A percentile compares a stretch with the other conserved stretches of the same genome.
Evolutionary conservation across 2,888 invertebrate genomes (phyloP).

Genomic region (Drosophila ezoana): DNA sequence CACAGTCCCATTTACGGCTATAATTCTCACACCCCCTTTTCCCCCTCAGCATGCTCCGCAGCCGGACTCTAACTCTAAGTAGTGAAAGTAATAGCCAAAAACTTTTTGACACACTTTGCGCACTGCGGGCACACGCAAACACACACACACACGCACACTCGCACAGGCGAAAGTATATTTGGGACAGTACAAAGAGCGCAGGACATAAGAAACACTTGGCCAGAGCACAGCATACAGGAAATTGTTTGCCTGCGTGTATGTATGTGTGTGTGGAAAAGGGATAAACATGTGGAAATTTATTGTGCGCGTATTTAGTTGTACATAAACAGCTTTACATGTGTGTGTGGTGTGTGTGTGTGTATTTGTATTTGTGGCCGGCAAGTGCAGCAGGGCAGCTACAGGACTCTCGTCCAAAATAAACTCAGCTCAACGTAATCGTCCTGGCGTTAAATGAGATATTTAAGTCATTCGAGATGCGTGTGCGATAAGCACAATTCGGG

Average conservation of each 20-base stretch:
- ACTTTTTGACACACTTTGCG: constrained; percentile 77
- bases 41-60: constrained; percentile 5
- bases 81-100: constrained; percentile 77
- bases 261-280: constrained; percentile 56
- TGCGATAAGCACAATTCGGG: constrained; percentile 70
- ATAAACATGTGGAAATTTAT: constrained; percentile 76
- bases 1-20: constrained; percentile 16
- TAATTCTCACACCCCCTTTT: neutral
- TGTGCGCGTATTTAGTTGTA: constrained; percentile 58
- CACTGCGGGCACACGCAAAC: constrained; percentile 29
- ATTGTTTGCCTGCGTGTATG: constrained; percentile 11
- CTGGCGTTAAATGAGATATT: constrained; percentile 82
- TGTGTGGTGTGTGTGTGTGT: constrained; percentile 19
- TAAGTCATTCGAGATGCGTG: constrained; percentile 73
- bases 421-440: constrained; percentile 61
- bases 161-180: constrained; percentile 27
- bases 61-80: constrained; percentile 59
- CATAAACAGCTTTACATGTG: neutral
- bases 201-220: constrained; percentile 51
- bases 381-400: constrained; percentile 47
- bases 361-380: constrained; percentile 39
- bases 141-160: constrained; percentile 11
- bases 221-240: constrained; percentile 32
- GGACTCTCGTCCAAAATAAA: constrained; percentile 29
- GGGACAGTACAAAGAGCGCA: constrained; percentile 42